Percentiles rank a stretch among this genome's conserved stretches.
Conservation (phyloP, 1,140 invertebrate species). For the Cyclargus thomasi region DNA sequence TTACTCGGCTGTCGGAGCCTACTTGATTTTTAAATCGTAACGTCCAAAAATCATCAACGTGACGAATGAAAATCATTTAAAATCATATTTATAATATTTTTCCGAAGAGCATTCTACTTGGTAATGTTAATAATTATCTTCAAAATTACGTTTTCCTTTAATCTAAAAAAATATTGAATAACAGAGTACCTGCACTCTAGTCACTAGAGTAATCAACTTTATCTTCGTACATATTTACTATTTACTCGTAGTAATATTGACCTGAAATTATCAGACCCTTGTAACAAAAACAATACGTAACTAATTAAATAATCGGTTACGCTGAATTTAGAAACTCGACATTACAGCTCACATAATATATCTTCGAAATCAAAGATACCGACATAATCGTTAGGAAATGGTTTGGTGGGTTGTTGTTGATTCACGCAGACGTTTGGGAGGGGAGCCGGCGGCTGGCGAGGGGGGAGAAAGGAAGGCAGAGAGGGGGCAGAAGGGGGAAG, state of each 20-base stretch:
- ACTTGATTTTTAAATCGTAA: no score
- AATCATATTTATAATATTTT: neutral
- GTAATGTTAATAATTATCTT: neutral
- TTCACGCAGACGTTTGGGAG: slow-evolving; percentile 35
- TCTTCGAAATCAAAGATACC: slow-evolving; percentile 33
- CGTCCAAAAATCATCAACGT: neutral
- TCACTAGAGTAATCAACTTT: neutral
- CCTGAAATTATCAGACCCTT: neutral
- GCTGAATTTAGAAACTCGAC: no score
- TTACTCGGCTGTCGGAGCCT: neutral
- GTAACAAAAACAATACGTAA: neutral
- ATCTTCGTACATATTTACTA: neutral
- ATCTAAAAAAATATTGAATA: no score
- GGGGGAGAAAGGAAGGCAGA: slow-evolving; percentile 14
- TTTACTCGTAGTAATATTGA: neutral
- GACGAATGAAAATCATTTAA: neutral
- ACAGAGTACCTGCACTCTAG: neutral
- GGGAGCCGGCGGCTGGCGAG: slow-evolving; percentile 16
- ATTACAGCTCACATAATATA: neutral
- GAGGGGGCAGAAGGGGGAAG: neutral
- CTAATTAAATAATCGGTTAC: neutral
- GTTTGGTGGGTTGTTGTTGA: slow-evolving; percentile 36
- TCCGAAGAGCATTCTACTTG: neutral
- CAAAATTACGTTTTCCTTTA: neutral
- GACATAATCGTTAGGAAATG: slow-evolving; percentile 49